Conservation (phyloP, 2,797 vertebrate genomes). For the Rhynchonycteris naso region DNA sequence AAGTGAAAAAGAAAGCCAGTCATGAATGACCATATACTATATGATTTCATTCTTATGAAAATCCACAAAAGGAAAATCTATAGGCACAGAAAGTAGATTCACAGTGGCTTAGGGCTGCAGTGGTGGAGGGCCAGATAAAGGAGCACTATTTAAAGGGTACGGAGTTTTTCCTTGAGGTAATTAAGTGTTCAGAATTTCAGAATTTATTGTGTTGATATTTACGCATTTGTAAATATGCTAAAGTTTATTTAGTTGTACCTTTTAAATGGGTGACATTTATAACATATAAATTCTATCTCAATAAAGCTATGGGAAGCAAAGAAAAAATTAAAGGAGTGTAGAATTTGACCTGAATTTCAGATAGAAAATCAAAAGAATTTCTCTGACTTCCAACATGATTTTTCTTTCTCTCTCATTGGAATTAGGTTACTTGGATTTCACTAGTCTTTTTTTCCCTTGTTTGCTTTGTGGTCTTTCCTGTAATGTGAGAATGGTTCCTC, state of each 20-base stretch:
- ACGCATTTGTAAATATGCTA: neutral
- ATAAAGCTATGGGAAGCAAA: neutral
- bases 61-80: neutral
- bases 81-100: neutral
- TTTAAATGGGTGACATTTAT: neutral
- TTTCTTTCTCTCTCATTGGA: neutral
- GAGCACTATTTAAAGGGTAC: neutral
- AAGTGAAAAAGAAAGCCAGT: neutral
- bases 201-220: neutral
- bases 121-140: neutral
- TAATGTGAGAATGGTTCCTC: neutral
- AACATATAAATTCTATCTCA: neutral
- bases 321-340: neutral
- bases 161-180: neutral
- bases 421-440: neutral
- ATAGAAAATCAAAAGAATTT: slow-evolving; percentile 13
- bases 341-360: neutral
- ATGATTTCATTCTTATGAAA: slow-evolving; percentile 16
- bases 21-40: neutral
- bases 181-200: neutral
- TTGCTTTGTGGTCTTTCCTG: neutral
- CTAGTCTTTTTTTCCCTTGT: neutral
- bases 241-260: neutral
- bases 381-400: neutral
- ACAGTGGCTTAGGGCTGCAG: neutral